Evolutionary conservation across 1,140 invertebrate genomes (phyloP), one percentile per base, ranked within the genome.

Genomic region (Doryteuthis pealeii): DNA sequence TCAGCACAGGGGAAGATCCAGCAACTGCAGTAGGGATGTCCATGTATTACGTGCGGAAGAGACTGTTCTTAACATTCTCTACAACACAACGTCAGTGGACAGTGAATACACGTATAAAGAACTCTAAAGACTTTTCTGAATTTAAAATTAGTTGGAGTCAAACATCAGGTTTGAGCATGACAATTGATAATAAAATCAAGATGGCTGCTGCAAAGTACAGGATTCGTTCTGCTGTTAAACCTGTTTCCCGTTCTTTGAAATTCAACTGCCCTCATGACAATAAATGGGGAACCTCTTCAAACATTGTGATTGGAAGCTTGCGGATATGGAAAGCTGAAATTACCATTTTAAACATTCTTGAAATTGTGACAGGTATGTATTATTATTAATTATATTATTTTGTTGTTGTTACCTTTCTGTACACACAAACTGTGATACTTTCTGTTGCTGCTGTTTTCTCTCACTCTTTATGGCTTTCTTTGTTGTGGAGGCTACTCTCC

Each of bases 1-100:
- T 83, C 26, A 81, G 80, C 0, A 81, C 73, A 72, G 83, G 81
- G 43, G 81, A 77, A 8, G 79, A 81, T 22, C 26, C 74, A 26
- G 62, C 18, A 8, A 73, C 66, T 14, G 70, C 70, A 14, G 72
- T 71, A 58, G 83, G 82, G 3, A 66, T 83, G 0, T 71, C 78
- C n/a, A 79, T 83, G 65, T 81, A 79, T 77, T 85, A 80, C 74
- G 49, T 72, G 22, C 72, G 71, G 6, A 75, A 79, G 30, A 76
- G 76, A 40, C 71, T 83, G 14, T 78, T 75, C 49, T 49, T 80
- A 6, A 77, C 78, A 14, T 40, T 81, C 6, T 74, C 78, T 22
- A 80, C 78, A 0, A 32, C 5, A 0, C 70, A 75, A 10, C 75
- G 77, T 66, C 76, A 78, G 3, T 83, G 81, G 80, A 80, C 54